Conservation (phyloP, 2,888 invertebrate species). For the Drosophila sordidula region DNA sequence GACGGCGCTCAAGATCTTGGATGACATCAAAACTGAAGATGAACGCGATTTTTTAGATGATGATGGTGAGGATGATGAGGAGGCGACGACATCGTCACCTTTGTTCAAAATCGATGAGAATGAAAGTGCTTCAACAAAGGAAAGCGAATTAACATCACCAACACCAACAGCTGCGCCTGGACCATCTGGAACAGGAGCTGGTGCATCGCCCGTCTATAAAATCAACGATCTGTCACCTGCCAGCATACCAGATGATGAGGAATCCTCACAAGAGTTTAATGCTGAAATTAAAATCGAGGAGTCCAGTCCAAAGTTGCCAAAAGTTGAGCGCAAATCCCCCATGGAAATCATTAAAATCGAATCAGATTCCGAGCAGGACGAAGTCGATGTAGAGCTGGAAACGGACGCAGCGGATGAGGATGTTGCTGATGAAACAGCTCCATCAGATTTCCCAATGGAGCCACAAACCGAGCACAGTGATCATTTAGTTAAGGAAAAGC, state of each 20-base stretch:
- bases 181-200: neutral
- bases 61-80: neutral
- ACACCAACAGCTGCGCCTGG: neutral
- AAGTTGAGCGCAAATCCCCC: slow-evolving; percentile 11
- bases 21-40: slow-evolving; percentile 9
- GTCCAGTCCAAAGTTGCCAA: slow-evolving; percentile 5
- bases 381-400: slow-evolving; percentile 2
- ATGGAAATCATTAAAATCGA: slow-evolving; percentile 51
- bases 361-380: slow-evolving; percentile 35
- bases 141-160: neutral
- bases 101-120: slow-evolving; percentile 21
- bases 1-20: slow-evolving; percentile 10
- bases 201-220: slow-evolving; percentile 28
- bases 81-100: slow-evolving; percentile 5
- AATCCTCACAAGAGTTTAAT: slow-evolving; percentile 22
- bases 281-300: slow-evolving; percentile 20
- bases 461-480: slow-evolving; percentile 10
- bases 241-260: slow-evolving; percentile 43
- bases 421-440: neutral
- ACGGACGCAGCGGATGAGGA: neutral
- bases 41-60: neutral
- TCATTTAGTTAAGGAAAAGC: slow-evolving; percentile 7
- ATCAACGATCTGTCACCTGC: slow-evolving; percentile 42
- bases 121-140: neutral
- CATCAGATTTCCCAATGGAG: neutral